Evolutionary conservation across 2,797 vertebrate species (phyloP), one percentile per base, ranked within the genome.

Genomic region (Rhinophrynus dorsalis): DNA sequence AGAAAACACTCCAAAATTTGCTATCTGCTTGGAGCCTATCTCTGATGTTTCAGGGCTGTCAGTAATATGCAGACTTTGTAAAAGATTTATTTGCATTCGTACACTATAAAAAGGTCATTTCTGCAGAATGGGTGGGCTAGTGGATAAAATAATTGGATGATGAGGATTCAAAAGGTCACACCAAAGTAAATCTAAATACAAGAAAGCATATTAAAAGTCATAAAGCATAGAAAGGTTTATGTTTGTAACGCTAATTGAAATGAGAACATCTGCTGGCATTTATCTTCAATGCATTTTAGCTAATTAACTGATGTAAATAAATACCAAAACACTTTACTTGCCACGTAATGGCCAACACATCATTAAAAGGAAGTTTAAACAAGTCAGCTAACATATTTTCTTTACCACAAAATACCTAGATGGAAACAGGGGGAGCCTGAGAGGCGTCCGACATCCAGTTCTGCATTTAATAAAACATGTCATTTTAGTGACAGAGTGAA

Each of bases 201-300:
- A 74, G 62, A 73, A 63, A 76, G 78, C 80, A 82, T 88, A 86
- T 84, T 84, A 83, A 76, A 82, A 81, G 74, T 82, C 82, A 3
- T 73, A 76, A 83, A 85, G 81, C 85, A 76, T 75, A 84, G 42
- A 79, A 82, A 69, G 76, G 65, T 84, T 79, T 83, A 81, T 88
- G 84, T 85, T 78, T 88, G 86, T 85, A 87, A 81, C 84, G 89
- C 83, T 84, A 77, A 85, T 81, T 86, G 82, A 75, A 83, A 75
- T 79, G 56, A 78, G 66, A 85, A 86, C 82, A 89, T 84, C 77
- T 86, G 78, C 79, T 81, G 62, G 50, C 80, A 66, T 79, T 82
- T 81, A 78, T 77, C 42, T 65, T 79, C 78, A 77, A 81, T 76
- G 75, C 75, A 75, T 74, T 84, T 75, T 54, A 81, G 21, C 63